Evolutionary conservation across 1,140 invertebrate genomes (phyloP).

Genomic region (Diorhabda elongata): DNA sequence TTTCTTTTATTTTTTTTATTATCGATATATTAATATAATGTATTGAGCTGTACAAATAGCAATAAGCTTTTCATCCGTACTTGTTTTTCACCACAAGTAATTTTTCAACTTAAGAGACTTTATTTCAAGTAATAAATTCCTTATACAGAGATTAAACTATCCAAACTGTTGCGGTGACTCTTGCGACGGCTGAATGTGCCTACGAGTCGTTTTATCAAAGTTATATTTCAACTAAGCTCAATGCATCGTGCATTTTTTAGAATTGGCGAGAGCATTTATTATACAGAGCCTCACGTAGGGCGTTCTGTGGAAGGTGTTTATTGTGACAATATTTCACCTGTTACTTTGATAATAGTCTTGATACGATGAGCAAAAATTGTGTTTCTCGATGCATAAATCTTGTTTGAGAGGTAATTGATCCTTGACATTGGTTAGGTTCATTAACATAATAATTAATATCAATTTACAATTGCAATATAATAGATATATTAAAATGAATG

Average conservation of each 20-base stretch:
- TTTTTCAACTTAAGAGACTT: conserved; percentile 13
- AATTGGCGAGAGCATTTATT: conserved; percentile 4
- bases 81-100: conserved; percentile 9
- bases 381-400: neutral
- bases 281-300: conserved; percentile 7
- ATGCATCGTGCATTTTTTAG: conserved; percentile 10
- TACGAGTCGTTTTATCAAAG: conserved; percentile 18
- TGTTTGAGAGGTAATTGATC: neutral
- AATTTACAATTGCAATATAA: too few relatives aligned
- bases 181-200: conserved; percentile 13
- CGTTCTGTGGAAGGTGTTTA: conserved; percentile 5
- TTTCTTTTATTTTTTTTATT: too few relatives aligned
- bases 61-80: neutral
- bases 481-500: too few relatives aligned
- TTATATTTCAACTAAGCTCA: conserved; percentile 18
- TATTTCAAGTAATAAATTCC: conserved; percentile 16
- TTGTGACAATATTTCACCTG: conserved; percentile 9
- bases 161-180: conserved; percentile 19
- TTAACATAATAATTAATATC: too few relatives aligned
- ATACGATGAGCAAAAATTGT: neutral
- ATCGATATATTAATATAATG: too few relatives aligned
- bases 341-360: conserved; percentile 6
- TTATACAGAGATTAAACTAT: conserved; percentile 19
- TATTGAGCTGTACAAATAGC: neutral
- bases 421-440: neutral